Percentiles rank a stretch among this genome's conserved stretches.
Evolutionary conservation across 2,888 invertebrate species (phyloP).

Genomic region (Phyllotreta cruciferae): DNA sequence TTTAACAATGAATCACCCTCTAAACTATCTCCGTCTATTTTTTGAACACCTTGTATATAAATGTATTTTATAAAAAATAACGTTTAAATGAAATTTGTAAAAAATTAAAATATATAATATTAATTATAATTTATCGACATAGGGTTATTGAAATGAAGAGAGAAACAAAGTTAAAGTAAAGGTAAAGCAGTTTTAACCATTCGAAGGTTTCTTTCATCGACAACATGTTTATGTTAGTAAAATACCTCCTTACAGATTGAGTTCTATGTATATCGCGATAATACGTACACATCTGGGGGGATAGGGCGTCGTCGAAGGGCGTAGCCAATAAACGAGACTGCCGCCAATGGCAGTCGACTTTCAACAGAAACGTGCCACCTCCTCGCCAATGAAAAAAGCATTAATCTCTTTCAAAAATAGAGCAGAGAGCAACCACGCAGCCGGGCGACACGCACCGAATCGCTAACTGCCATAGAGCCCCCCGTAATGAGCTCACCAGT

Average conservation of each 20-base stretch:
- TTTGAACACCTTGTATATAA: no score
- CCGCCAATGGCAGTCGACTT: slow-evolving; percentile 56
- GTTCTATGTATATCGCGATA: slow-evolving; percentile 59
- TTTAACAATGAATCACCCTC: no score
- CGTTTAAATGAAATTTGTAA: no score
- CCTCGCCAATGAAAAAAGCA: slow-evolving; percentile 63
- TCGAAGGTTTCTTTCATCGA: slow-evolving; percentile 58
- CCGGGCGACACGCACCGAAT: slow-evolving; percentile 57
- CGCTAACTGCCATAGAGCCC: slow-evolving; percentile 58
- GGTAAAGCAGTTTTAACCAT: slow-evolving; percentile 35
- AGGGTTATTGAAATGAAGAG: slow-evolving; percentile 16
- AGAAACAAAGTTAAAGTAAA: slow-evolving; percentile 9
- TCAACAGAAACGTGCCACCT: slow-evolving; percentile 56
- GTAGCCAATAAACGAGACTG: slow-evolving; percentile 51
- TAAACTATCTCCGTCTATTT: no score
- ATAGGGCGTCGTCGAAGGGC: slow-evolving; percentile 55
- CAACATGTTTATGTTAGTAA: slow-evolving; percentile 61
- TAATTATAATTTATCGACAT: slow-evolving; percentile 6
- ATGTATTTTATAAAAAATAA: no score
- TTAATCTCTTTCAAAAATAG: slow-evolving; percentile 63
- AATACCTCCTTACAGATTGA: slow-evolving; percentile 61
- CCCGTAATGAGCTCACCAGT: slow-evolving; percentile 61
- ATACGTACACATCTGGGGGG: slow-evolving; percentile 56
- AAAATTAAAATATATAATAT: background rate
- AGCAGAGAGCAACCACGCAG: slow-evolving; percentile 58